These are phyloP conservation scores for Bos indicus DNA, from an alignment of 2,113 vertebrate genomes.

Conservation along the genomic window DNA sequence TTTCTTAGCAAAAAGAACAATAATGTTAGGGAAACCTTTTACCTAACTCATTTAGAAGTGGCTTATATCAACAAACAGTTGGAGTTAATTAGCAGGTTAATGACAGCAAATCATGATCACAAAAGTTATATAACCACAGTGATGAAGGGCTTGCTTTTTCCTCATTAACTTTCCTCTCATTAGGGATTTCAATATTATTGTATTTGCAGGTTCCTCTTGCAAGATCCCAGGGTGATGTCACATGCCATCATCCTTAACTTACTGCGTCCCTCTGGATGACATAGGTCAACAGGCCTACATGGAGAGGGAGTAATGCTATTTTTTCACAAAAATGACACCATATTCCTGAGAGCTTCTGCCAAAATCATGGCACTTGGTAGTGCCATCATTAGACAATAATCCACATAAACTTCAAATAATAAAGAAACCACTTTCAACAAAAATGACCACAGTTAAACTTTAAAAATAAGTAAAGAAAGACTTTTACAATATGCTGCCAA, in stretches of 20 bases:
- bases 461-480: constrained; percentile 49
- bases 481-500: background rate
- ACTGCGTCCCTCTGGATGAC: background rate
- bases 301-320: background rate
- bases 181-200: constrained; percentile 30
- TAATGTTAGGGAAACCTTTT: constrained; percentile 36
- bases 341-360: background rate
- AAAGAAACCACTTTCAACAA: constrained; percentile 27
- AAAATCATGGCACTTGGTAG: constrained; percentile 37
- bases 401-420: constrained; percentile 41
- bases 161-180: background rate
- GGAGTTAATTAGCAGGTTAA: constrained; percentile 43
- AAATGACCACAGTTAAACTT: constrained; percentile 28
- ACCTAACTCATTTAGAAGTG: constrained; percentile 29
- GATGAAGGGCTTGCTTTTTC: constrained; percentile 11
- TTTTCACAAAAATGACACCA: constrained; percentile 6
- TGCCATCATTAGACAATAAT: constrained; percentile 25
- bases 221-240: background rate
- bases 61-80: constrained; percentile 29
- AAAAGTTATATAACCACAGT: constrained; percentile 40
- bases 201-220: constrained; percentile 19
- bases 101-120: constrained; percentile 32
- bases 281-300: background rate
- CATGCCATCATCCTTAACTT: background rate
- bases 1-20: background rate